Evolutionary conservation across 2,888 invertebrate genomes (phyloP).

Genomic region (Brachyopa scutellaris): DNA sequence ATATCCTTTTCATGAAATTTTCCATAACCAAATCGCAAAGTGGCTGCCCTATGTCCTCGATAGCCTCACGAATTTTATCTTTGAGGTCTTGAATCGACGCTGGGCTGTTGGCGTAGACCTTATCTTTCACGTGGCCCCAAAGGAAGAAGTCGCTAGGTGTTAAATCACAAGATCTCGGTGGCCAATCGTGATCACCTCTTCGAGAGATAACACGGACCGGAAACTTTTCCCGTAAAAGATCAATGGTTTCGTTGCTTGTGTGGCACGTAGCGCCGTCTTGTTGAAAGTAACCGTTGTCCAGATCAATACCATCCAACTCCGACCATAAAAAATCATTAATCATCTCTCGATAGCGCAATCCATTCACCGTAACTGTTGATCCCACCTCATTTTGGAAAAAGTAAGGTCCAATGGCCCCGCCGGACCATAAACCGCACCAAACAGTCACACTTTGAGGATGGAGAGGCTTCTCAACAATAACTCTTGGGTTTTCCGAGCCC

Average conservation of each 20-base stretch:
- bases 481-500: too few relatives aligned
- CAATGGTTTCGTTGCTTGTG: not conserved
- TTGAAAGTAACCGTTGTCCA: not conserved
- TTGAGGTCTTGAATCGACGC: too few relatives aligned
- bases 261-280: conserved; percentile 31
- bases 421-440: too few relatives aligned
- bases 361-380: conserved; percentile 27
- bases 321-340: not conserved
- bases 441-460: too few relatives aligned
- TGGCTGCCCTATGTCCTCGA: too few relatives aligned
- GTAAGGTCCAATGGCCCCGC: too few relatives aligned
- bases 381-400: not conserved
- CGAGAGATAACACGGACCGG: conserved; percentile 35
- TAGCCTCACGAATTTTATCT: too few relatives aligned
- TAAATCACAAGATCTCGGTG: conserved; percentile 15
- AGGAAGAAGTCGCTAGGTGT: conserved; percentile 19
- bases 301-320: not conserved
- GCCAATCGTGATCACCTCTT: conserved; percentile 31
- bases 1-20: too few relatives aligned
- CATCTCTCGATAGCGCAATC: not conserved
- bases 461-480: too few relatives aligned
- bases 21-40: too few relatives aligned
- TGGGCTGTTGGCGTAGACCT: conserved; percentile 25
- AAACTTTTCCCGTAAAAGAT: too few relatives aligned
- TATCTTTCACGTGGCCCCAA: not conserved